Base-by-base conservation (phyloP, 2,113 vertebrate genomes). In the Thryonomys swinderianus region DNA sequence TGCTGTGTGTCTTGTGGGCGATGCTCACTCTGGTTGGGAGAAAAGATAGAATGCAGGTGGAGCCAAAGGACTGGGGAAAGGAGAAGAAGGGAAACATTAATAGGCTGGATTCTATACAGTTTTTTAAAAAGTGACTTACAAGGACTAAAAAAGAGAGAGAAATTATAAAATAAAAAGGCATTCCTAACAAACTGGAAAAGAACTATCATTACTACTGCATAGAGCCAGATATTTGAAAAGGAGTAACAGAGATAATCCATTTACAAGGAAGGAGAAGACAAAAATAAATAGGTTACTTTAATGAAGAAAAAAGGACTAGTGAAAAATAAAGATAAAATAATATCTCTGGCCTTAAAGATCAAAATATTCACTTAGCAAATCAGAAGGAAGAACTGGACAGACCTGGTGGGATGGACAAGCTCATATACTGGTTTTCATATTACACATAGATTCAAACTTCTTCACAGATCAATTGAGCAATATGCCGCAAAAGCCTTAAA, bases 291-390 rank as follows among this genome's bases (percentile, higher is more conserved):
- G 59, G 66, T 16, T 76, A 20, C 23, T 34, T 64, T 40, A 0
- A 5, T 12, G 10, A 20, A 62, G 30, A 8, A 13, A 11, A 34
- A 40, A 17, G 1, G 21, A 25, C 23, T 40, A 40, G 5, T 7
- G 51, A 42, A 25, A 42, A 78, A 91, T 9, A 62, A 42, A 74
- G 45, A 45, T 74, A 42, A 30, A 74, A 27, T 16, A 51, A 13
- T 42, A 7, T 3, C 40, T 53, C 8, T 73, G 88, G 21, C 74
- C 55, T 91, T 62, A 71, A 61, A 88, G 37, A 53, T n/a, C 67
- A 53, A 71, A 1, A 0, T 55, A 30, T 42, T 61, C 2, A 0
- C 53, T 42, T 23, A 3, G 12, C 0, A 16, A 6, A n/a, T n/a
- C n/a, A n/a, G n/a, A n/a, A n/a, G n/a, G n/a, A n/a, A n/a, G n/a